These are phyloP conservation scores for Poecilus cupreus DNA, from an alignment of 2,888 invertebrate species.

Conservation along the genomic window DNA sequence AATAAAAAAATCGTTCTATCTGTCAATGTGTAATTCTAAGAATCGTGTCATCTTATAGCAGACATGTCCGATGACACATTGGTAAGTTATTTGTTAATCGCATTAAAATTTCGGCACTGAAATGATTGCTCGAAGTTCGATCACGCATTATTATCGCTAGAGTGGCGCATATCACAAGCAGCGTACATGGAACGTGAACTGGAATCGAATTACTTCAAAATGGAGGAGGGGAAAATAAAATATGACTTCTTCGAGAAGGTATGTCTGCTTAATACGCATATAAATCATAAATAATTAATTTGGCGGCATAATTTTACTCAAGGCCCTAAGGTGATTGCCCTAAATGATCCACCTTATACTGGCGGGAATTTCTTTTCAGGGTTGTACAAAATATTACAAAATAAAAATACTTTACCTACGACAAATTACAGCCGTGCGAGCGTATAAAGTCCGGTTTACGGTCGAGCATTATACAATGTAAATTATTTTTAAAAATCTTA, in stretches of 20 bases:
- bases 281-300: background rate
- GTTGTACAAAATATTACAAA: background rate
- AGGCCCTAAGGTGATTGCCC: background rate
- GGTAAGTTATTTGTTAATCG: background rate
- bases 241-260: background rate
- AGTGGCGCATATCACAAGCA: background rate
- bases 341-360: background rate
- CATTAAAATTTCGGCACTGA: slow-evolving; percentile 33
- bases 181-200: background rate
- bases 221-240: background rate
- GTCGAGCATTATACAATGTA: too few species aligned
- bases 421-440: too few species aligned
- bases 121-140: slow-evolving; percentile 11
- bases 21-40: background rate
- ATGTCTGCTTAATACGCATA: background rate
- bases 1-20: background rate
- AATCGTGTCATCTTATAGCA: background rate
- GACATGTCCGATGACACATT: slow-evolving; percentile 1
- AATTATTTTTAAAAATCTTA: too few species aligned
- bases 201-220: background rate
- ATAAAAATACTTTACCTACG: background rate
- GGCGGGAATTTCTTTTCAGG: background rate
- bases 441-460: too few species aligned
- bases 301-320: background rate
- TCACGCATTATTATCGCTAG: slow-evolving; percentile 18